Conservation (phyloP, 2,797 vertebrate species). For the Cuniculus paca region DNA sequence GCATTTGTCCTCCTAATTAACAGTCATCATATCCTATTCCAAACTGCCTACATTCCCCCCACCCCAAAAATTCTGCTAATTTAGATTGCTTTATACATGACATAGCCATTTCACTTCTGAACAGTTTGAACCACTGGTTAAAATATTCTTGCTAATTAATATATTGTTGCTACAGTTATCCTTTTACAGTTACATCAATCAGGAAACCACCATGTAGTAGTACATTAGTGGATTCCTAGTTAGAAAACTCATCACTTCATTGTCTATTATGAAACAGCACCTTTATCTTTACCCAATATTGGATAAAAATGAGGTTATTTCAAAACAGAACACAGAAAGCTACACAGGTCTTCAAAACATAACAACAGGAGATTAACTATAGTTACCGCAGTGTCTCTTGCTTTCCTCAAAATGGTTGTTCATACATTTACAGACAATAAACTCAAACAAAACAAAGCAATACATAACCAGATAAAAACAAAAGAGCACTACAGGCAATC, state of each 20-base stretch:
- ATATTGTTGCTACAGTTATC: neutral
- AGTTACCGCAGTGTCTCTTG: too few relatives aligned
- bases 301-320: too few relatives aligned
- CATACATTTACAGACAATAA: too few relatives aligned
- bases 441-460: too few relatives aligned
- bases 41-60: neutral
- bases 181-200: neutral
- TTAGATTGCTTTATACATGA: neutral
- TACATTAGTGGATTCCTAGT: neutral
- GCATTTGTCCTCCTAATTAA: neutral
- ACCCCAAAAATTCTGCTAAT: neutral
- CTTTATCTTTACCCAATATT: neutral
- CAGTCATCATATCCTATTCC: neutral
- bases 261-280: neutral
- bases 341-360: too few relatives aligned
- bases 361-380: too few relatives aligned
- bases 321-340: too few relatives aligned
- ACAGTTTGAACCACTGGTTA: neutral
- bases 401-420: too few relatives aligned
- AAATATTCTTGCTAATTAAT: neutral
- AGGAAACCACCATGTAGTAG: neutral
- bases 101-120: neutral
- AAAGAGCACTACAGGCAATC: too few relatives aligned
- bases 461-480: too few relatives aligned
- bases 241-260: neutral